Evolutionary conservation across 2,113 vertebrate genomes (phyloP).

Genomic region (Bolborhynchus lineola): DNA sequence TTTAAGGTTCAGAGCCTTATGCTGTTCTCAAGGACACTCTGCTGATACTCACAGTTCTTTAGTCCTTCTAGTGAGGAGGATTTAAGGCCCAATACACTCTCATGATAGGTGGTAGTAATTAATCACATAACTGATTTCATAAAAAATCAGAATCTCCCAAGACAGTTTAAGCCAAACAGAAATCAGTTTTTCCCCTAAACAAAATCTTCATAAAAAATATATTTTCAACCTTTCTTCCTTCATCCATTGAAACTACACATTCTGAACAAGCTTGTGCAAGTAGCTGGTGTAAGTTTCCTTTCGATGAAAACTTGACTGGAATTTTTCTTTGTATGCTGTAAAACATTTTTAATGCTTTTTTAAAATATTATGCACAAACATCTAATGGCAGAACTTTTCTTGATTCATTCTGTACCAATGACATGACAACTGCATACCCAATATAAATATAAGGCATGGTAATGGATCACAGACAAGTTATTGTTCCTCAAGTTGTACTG

Average conservation of each 20-base stretch:
- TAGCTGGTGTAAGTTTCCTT: not conserved
- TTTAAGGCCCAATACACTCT: not conserved
- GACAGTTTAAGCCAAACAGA: not conserved
- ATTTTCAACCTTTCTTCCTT: not conserved
- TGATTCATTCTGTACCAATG: not conserved
- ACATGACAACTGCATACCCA: not conserved
- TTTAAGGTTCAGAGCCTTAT: not conserved
- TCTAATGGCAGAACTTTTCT: not conserved
- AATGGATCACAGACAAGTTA: not conserved
- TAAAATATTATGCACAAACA: constrained; percentile 9
- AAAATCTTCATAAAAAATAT: not conserved
- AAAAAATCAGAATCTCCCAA: not conserved
- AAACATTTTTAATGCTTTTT: not conserved
- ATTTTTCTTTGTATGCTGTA: not conserved
- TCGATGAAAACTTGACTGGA: not conserved
- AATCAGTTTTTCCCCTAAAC: not conserved
- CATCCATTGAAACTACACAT: not conserved
- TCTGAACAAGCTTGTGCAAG: not conserved
- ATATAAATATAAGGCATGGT: not conserved
- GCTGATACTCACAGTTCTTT: not conserved
- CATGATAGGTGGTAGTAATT: not conserved
- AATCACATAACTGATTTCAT: not conserved
- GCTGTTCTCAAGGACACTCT: not conserved
- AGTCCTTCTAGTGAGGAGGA: not conserved
- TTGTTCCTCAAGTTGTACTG: not conserved